Evolutionary conservation across 2,888 invertebrate species (phyloP), one percentile per base, ranked within the genome.

Genomic region (Tenthredo livida): DNA sequence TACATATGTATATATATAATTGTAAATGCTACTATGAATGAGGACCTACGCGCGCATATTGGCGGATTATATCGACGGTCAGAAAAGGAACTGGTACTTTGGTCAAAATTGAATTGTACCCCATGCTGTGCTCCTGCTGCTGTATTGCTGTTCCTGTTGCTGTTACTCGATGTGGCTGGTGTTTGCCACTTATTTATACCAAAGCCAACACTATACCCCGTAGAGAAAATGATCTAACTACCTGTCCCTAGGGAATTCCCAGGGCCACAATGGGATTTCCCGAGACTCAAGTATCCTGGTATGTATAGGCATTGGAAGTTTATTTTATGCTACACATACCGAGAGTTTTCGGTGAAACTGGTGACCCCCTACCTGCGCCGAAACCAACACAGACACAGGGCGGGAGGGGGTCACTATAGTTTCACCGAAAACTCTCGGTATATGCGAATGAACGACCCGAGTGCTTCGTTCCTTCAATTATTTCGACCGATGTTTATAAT

Each of bases 141-240:
- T 70, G 70, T 17, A 5, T 33, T 33, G 4, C 33, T 37, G 37
- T 5, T 70, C n/a, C 70, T 37, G 37, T 29, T 70, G 61, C 61
- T 58, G n/a, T 21, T 58, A 21, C n/a, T 58, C 2, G n/a, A 17
- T 40, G 37, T 37, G 33, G 72, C 72, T 73, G 73, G 73, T 43
- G 43, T 73, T 73, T 73, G n/a, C 73, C 73, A 43, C 73, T 73
- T 73, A 43, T 73, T n/a, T 73, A 21, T 12, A 43, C 40, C 21
- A 43, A 73, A 43, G 40, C 73, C 40, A 73, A 43, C 37, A 9
- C 73, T 17, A 67, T 17, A 67, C 33, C 72, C 72, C 73, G 40
- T 73, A 10, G 43, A 73, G 73, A 73, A 73, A 73, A 73, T 73
- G 73, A 73, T 73, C 73, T 40, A 73, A 43, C 67, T 73, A 73